Base-by-base conservation (phyloP, 1,140 invertebrate species). In the Atta colombica region DNA sequence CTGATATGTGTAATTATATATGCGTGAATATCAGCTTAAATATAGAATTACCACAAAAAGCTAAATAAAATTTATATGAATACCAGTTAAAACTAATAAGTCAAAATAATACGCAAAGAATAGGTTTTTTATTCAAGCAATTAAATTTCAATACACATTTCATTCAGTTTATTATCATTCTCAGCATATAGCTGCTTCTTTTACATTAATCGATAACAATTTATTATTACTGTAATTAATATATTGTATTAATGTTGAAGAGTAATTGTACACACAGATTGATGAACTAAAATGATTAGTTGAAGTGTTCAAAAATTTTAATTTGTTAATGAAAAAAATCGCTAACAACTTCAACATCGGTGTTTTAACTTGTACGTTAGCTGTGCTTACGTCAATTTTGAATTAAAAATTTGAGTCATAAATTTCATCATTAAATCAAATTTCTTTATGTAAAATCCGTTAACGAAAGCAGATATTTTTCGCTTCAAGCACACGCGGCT, bases 381-480 rank as follows among this genome's bases (percentile, higher is more conserved):
- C 6, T 72, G 28, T 5, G 28, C 39, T 69, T 71, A 28, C n/a
- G 18, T 55, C 16, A 49, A 49, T 49, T 49, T 69, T 3, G n/a
- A 45, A 49, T 69, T 45, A 69, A 69, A 69, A 69, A 7, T 14
- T 45, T 35, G n/a, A 68, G 4, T 39, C n/a, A 16, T 49, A 49
- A 69, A 69, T 69, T 72, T 72, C 45, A n/a, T 55, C 21, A 53
- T 72, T 55, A 74, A 58, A 55, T 35, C 55, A 74, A 58, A 31
- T 60, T 75, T 14, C 53, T 60, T 8, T 3, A 5, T 3, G 7
- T 5, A 16, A 2, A 35, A 18, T 3, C n/a, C 31, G n/a, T 10
- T 58, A 58, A 49, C 35, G 31, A 65, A 66, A 16, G 21, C 16
- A 16, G 7, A 49, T 63, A 77, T 65, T 65, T 65, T 77, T 21